Percentiles rank a stretch among this genome's conserved stretches.
These are phyloP conservation scores for Clarias gariepinus DNA, from an alignment of 2,113 vertebrate species.

Conservation along the genomic window DNA sequence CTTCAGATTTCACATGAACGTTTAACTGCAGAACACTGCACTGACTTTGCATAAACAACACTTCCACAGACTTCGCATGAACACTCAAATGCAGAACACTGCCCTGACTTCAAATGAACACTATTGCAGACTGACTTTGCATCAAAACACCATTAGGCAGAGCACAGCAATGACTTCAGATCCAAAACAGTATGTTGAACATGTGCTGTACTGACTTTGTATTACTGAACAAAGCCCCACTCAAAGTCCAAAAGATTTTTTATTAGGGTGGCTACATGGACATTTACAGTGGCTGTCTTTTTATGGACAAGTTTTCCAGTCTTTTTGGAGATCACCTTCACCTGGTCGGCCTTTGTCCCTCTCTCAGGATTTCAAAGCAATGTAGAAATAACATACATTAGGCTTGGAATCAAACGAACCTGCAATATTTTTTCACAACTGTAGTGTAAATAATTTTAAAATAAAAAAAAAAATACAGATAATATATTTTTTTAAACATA, in stretches of 20 bases:
- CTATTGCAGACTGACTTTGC: too few species aligned
- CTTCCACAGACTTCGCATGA: too few species aligned
- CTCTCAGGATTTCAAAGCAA: background rate
- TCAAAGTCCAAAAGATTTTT: background rate
- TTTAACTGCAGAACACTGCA: too few species aligned
- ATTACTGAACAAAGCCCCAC: background rate
- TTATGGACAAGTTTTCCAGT: background rate
- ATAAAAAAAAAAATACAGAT: background rate
- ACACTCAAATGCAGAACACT: too few species aligned
- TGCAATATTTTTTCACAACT: background rate
- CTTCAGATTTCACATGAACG: too few species aligned
- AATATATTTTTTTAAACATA: too few species aligned
- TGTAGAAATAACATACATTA: background rate
- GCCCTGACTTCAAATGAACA: background rate
- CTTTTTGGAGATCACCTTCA: background rate
- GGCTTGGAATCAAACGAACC: background rate
- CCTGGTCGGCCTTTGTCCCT: background rate
- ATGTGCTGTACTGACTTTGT: background rate
- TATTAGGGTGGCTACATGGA: background rate
- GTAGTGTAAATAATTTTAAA: background rate
- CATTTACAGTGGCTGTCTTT: background rate
- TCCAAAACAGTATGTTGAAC: background rate
- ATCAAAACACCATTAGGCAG: too few species aligned
- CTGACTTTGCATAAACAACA: too few species aligned
- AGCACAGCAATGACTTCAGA: too few species aligned